Conservation (phyloP, 2,113 vertebrate genomes). For the Hemiprocne comata region DNA sequence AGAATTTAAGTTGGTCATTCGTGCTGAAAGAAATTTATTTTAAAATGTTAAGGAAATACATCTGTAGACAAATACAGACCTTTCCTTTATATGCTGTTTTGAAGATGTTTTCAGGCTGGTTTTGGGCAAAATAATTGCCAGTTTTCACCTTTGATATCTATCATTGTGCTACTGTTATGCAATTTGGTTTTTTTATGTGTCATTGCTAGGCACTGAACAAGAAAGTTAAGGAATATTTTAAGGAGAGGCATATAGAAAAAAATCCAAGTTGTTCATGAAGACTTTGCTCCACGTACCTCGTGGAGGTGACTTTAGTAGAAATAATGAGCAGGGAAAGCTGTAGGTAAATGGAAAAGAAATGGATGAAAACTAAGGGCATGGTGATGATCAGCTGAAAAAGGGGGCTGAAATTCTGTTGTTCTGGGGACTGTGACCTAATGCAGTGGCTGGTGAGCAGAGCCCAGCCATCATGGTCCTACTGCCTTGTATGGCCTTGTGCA, state of each 20-base stretch:
- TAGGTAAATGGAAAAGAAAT: not conserved
- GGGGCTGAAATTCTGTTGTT: not conserved
- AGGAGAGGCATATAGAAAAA: not conserved
- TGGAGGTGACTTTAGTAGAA: not conserved
- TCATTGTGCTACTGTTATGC: not conserved
- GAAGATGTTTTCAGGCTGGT: slow-evolving; percentile 3
- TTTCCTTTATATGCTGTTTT: not conserved
- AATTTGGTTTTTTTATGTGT: slow-evolving; percentile 14
- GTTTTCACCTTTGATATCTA: slow-evolving; percentile 27
- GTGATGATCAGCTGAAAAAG: not conserved
- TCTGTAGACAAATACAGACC: not conserved
- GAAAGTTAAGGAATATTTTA: not conserved
- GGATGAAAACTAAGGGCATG: not conserved
- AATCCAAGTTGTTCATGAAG: not conserved
- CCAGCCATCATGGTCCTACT: not conserved
- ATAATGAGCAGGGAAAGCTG: not conserved
- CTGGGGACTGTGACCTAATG: not conserved
- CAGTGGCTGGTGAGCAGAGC: not conserved
- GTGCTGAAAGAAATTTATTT: slow-evolving; percentile 26
- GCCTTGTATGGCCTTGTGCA: not conserved
- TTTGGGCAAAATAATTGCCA: not conserved
- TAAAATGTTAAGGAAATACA: not conserved
- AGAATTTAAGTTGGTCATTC: slow-evolving; percentile 36
- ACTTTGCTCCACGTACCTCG: not conserved
- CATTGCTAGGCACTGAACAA: not conserved